phyloP scores from a whole-genome alignment of 2,797 vertebrate species.

The Crotalus adamanteus region DNA sequence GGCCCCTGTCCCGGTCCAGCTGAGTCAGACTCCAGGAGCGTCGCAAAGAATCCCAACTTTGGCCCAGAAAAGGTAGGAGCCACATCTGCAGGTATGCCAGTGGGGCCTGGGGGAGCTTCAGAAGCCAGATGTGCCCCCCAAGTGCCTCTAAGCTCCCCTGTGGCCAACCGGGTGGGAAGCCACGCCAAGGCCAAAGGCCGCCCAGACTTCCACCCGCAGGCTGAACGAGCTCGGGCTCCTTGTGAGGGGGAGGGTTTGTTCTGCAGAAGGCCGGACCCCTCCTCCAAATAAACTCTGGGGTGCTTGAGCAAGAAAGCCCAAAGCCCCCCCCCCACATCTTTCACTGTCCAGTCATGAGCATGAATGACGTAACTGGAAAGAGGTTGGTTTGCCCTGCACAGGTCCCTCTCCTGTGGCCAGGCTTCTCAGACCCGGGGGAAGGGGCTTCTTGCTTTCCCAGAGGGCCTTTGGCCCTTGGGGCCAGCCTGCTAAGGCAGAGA shows the following conservation, averaged over 20 bases:
- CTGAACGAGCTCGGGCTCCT: neutral
- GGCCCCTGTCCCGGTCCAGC: neutral
- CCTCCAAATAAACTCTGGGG: neutral
- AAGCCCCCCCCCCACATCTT: neutral
- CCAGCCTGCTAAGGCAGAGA: neutral
- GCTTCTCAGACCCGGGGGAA: neutral
- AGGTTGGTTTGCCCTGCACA: too few relatives aligned
- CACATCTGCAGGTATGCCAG: neutral
- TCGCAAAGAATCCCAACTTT: neutral
- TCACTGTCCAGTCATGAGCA: neutral
- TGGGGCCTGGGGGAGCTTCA: neutral
- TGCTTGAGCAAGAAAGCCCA: neutral
- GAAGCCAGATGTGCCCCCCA: neutral
- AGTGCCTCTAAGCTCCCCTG: neutral
- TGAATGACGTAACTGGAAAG: too few relatives aligned
- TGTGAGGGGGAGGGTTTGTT: neutral
- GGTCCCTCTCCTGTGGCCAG: neutral
- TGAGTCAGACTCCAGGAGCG: neutral
- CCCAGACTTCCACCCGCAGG: accelerated
- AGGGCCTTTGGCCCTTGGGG: neutral
- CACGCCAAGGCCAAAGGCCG: neutral
- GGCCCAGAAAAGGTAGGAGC: neutral
- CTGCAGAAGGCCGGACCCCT: neutral
- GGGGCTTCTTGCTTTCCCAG: neutral
- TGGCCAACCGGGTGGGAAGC: neutral